phyloP scores from a whole-genome alignment of 2,888 invertebrate genomes.

The Tanytarsus gracilentus region DNA sequence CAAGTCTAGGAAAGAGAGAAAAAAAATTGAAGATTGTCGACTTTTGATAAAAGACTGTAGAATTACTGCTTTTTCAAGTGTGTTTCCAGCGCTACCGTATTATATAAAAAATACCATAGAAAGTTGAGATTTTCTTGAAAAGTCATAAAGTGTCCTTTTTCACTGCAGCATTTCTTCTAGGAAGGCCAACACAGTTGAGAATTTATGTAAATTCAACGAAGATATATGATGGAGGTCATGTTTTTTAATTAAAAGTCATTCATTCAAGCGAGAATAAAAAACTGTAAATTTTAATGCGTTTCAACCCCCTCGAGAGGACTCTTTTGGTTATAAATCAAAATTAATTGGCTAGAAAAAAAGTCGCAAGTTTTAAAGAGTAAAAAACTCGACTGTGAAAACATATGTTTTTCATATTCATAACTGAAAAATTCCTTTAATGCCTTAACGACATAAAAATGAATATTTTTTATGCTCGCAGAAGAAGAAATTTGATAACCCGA shows the following conservation, averaged over 20 bases:
- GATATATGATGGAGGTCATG: constrained; percentile 17
- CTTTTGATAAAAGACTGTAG: not conserved
- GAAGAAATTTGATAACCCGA: constrained; percentile 25
- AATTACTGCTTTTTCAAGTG: no score
- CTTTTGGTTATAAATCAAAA: constrained; percentile 28
- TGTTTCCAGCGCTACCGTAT: no score
- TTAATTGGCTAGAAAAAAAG: constrained; percentile 27
- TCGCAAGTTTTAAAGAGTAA: not conserved
- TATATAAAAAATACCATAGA: no score
- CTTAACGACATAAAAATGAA: not conserved
- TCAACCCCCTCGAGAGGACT: not conserved
- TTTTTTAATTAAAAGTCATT: constrained; percentile 28
- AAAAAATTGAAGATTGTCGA: no score
- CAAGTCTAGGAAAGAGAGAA: not conserved
- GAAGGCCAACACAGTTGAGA: no score
- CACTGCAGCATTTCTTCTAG: no score
- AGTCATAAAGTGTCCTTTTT: no score
- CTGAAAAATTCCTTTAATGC: not conserved
- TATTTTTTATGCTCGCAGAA: not conserved
- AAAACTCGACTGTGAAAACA: constrained; percentile 20
- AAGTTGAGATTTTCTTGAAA: constrained; percentile 10
- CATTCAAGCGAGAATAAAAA: constrained; percentile 16
- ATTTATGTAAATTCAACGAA: no score
- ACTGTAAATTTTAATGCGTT: not conserved
- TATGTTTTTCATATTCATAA: constrained; percentile 23